phyloP scores from a whole-genome alignment of 2,888 invertebrate genomes.

The Mesodorylaimus sp. region DNA sequence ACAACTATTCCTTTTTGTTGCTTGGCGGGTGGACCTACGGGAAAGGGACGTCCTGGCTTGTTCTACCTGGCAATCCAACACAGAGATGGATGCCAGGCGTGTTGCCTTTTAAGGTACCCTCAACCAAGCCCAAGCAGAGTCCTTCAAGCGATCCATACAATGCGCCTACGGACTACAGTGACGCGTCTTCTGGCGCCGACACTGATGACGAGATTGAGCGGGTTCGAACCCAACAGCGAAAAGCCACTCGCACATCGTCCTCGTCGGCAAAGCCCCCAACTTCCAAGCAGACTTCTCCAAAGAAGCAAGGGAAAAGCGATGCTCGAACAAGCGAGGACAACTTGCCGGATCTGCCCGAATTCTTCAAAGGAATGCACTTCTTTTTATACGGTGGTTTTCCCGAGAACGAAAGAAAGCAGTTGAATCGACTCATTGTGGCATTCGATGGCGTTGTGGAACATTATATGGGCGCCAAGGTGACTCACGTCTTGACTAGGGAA shows the following conservation, averaged over 20 bases:
- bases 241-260: too few species aligned
- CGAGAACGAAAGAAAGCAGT: conserved; percentile 26
- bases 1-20: too few species aligned
- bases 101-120: background rate
- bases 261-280: too few species aligned
- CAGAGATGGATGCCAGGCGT: background rate
- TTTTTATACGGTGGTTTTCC: conserved; percentile 35
- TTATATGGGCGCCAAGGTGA: conserved; percentile 33
- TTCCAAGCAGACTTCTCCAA: background rate
- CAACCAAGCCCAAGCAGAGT: background rate
- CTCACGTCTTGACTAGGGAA: conserved; percentile 31
- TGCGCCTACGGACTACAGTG: background rate
- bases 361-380: conserved; percentile 39
- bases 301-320: background rate
- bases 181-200: background rate
- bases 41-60: background rate
- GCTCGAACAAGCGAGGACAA: background rate
- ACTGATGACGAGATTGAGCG: conserved; percentile 8
- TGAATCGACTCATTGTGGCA: conserved; percentile 42
- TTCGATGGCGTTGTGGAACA: conserved; percentile 38
- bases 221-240: background rate
- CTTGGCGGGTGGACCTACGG: too few species aligned
- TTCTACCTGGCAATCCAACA: background rate
- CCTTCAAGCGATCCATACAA: background rate
- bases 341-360: conserved; percentile 33